Evolutionary conservation across 2,888 invertebrate genomes (phyloP).

Genomic region (Mesoligia furuncula): DNA sequence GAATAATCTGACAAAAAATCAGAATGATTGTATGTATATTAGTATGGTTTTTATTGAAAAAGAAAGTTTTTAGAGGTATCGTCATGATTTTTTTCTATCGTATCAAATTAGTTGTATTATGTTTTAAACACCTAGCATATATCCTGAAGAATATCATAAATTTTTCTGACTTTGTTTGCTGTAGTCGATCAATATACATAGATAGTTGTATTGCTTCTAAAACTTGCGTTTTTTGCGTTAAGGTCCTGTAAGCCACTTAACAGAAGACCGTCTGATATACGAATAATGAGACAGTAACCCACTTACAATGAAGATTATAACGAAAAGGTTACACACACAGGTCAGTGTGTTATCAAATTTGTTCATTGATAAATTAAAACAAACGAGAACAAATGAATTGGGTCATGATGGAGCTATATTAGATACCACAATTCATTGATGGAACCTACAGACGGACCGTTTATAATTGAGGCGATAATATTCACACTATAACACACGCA

Average conservation of each 20-base stretch:
- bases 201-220: no score
- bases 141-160: no score
- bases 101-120: no score
- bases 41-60: no score
- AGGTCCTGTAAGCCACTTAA: background rate
- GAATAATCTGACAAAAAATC: no score
- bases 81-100: no score
- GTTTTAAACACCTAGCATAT: no score
- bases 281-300: conserved; percentile 27
- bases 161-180: no score
- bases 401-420: conserved; percentile 26
- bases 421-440: conserved; percentile 32
- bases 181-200: no score
- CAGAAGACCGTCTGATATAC: background rate
- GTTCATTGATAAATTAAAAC: conserved; percentile 36
- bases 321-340: conserved; percentile 32
- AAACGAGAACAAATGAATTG: conserved; percentile 44
- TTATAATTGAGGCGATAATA: background rate
- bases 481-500: background rate
- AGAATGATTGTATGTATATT: no score
- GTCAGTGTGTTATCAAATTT: conserved; percentile 51
- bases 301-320: conserved; percentile 24
- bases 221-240: no score
- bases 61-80: no score
- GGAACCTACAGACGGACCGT: background rate